Evolutionary conservation across 2,797 vertebrate genomes (phyloP).

Genomic region (Remorina albescens): DNA sequence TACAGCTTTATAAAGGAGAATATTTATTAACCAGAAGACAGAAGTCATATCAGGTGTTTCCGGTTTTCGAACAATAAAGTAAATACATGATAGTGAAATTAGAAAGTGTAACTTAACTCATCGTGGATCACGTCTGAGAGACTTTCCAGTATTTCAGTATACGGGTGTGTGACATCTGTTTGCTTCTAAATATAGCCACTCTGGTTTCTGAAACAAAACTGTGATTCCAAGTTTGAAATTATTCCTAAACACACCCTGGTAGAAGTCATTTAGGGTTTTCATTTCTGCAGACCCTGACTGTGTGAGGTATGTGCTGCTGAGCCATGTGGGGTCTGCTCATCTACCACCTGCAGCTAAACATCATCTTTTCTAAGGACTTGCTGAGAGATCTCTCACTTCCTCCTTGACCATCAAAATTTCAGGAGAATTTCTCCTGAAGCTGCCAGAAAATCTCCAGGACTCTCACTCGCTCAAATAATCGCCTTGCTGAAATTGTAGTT

Average conservation of each 20-base stretch:
- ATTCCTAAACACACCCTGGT: conserved; percentile 39
- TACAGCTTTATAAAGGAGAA: neutral
- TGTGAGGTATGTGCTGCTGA: neutral
- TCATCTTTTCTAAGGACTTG: conserved; percentile 64
- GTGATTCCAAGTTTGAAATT: conserved; percentile 17
- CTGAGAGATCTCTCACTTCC: conserved; percentile 68
- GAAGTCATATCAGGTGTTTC: neutral
- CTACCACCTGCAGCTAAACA: conserved; percentile 43
- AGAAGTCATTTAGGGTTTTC: conserved; percentile 24
- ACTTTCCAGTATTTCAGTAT: neutral
- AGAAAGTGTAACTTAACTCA: neutral
- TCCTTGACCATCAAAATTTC: neutral
- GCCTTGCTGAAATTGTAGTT: neutral
- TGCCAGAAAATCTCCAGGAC: neutral
- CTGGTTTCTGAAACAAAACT: conserved; percentile 9
- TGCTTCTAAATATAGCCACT: neutral
- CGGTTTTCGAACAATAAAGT: neutral
- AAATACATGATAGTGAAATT: neutral
- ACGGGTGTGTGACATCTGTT: neutral
- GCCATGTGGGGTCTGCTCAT: neutral
- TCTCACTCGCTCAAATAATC: neutral
- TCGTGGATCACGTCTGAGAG: neutral
- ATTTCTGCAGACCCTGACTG: neutral
- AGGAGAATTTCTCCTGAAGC: neutral
- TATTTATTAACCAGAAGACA: neutral